phyloP scores from a whole-genome alignment of 2,113 vertebrate species.

The Poeciliopsis occidentalis region DNA sequence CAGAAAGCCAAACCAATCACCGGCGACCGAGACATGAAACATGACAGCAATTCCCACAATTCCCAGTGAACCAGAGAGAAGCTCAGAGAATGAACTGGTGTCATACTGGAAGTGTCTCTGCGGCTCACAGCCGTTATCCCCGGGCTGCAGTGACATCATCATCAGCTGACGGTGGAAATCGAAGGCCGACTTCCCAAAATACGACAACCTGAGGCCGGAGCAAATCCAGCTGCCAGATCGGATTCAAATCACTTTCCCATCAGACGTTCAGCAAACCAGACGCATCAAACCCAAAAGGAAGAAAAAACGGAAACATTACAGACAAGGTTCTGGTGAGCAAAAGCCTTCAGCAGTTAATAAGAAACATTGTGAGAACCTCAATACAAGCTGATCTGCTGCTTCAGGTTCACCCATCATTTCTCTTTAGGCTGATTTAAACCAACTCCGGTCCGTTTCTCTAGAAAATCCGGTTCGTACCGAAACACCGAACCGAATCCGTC shows the following conservation, averaged over 20 bases:
- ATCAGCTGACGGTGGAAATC: background rate
- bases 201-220: background rate
- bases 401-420: too few relatives aligned
- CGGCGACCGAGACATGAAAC: conserved; percentile 12
- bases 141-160: conserved; percentile 23
- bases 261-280: background rate
- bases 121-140: conserved; percentile 7
- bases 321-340: too few relatives aligned
- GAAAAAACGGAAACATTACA: background rate
- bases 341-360: too few relatives aligned
- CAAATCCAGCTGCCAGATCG: background rate
- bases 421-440: too few relatives aligned
- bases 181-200: background rate
- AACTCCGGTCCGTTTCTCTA: too few relatives aligned
- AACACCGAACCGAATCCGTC: too few relatives aligned
- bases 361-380: too few relatives aligned
- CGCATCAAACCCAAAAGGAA: background rate
- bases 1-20: conserved; percentile 41
- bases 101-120: conserved; percentile 14
- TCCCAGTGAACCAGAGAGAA: conserved; percentile 33
- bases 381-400: too few relatives aligned
- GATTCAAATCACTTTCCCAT: background rate
- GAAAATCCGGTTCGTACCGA: too few relatives aligned
- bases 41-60: conserved; percentile 34
- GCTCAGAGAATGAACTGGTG: conserved; percentile 28